Conservation (phyloP, 2,888 invertebrate species). For the Melanophora roralis region DNA sequence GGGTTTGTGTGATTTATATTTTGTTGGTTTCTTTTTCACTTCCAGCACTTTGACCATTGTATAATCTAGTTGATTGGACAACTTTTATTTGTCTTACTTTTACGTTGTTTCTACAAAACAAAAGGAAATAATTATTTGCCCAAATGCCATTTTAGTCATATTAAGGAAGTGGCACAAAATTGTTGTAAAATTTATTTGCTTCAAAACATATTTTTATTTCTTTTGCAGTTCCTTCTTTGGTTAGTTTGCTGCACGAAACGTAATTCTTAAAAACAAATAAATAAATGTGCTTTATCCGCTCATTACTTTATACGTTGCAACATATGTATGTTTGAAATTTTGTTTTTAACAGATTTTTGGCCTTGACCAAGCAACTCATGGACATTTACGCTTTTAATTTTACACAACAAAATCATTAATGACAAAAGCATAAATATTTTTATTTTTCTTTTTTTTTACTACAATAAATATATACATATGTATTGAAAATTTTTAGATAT, state of each 20-base stretch:
- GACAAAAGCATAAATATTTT: neutral
- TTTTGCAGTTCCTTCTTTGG: neutral
- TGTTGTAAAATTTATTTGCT: too few species aligned
- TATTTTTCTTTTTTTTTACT: too few species aligned
- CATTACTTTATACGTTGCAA: constrained; percentile 36
- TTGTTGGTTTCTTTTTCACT: constrained; percentile 21
- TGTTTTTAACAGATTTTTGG: constrained; percentile 5
- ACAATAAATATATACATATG: too few species aligned
- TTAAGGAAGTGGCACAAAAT: constrained; percentile 15
- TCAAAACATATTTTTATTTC: neutral
- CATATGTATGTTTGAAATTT: too few species aligned
- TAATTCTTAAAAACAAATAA: too few species aligned
- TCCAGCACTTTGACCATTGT: constrained; percentile 32
- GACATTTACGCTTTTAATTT: constrained; percentile 21
- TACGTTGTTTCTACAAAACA: neutral
- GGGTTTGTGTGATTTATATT: too few species aligned
- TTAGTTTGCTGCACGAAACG: neutral
- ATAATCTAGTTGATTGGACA: constrained; percentile 25
- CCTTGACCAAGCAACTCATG: constrained; percentile 45
- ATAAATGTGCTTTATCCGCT: too few species aligned
- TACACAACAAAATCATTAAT: neutral
- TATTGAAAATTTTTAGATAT: too few species aligned
- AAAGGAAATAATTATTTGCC: neutral
- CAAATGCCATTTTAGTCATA: neutral
- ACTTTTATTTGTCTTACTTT: neutral